Conservation (phyloP, 1,140 invertebrate species). For the Drosophila kurseongensis region DNA sequence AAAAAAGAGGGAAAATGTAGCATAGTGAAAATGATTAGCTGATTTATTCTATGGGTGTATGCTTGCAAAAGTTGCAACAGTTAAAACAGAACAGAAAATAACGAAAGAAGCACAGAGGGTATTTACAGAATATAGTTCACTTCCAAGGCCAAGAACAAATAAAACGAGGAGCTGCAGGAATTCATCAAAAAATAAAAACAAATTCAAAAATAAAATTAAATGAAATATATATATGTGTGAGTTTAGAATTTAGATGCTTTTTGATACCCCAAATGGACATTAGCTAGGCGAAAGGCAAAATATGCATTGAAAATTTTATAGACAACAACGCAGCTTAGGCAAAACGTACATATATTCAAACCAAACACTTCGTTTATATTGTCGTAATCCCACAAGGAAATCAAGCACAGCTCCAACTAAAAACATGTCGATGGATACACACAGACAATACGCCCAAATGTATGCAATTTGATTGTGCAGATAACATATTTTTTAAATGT, state of each 20-base stretch:
- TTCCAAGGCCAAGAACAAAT: constrained; percentile 46
- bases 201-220: constrained; percentile 17
- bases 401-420: constrained; percentile 46
- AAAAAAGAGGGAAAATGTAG: constrained; percentile 47
- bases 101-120: constrained; percentile 7
- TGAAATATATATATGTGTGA: constrained; percentile 38
- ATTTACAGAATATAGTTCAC: constrained; percentile 31
- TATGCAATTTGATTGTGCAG: constrained; percentile 78
- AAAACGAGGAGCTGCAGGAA: constrained; percentile 17
- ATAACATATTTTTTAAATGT: constrained; percentile 78
- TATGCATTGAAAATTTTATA: constrained; percentile 57
- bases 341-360: constrained; percentile 22
- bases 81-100: constrained; percentile 13
- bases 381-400: constrained; percentile 27
- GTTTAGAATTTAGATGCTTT: constrained; percentile 63
- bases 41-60: constrained; percentile 38
- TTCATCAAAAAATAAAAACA: constrained; percentile 7
- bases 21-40: constrained; percentile 24
- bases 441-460: constrained; percentile 77
- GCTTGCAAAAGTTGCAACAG: constrained; percentile 19
- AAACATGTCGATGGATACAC: constrained; percentile 56
- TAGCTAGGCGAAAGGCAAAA: constrained; percentile 68
- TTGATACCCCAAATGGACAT: constrained; percentile 66
- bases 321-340: constrained; percentile 34
- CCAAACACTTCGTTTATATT: constrained; percentile 49